Conservation (phyloP, 2,888 invertebrate genomes). For the Parascotia fuliginaria region DNA sequence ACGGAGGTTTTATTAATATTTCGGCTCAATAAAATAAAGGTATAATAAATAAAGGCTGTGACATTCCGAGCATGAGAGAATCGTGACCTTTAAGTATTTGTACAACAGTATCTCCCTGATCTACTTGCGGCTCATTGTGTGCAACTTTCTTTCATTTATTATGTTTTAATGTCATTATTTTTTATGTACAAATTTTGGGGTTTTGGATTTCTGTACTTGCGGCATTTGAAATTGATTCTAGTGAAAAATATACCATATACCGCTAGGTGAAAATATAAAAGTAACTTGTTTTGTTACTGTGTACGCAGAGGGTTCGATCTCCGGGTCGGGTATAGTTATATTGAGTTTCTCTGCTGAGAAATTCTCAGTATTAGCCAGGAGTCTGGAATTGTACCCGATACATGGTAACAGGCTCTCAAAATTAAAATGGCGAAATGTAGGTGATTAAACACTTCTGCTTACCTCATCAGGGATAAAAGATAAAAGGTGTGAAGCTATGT, state of each 20-base stretch:
- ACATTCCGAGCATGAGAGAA: slow-evolving; percentile 47
- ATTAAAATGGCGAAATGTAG: too few relatives aligned
- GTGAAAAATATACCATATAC: not conserved
- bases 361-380: too few relatives aligned
- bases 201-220: not conserved
- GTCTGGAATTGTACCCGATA: too few relatives aligned
- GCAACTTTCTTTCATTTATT: slow-evolving; percentile 41
- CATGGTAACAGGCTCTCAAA: too few relatives aligned
- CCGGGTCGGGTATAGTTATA: too few relatives aligned
- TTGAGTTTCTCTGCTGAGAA: too few relatives aligned
- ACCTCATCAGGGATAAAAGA: too few relatives aligned
- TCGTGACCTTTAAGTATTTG: slow-evolving; percentile 50
- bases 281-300: too few relatives aligned
- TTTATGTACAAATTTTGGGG: not conserved
- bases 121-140: slow-evolving; percentile 38
- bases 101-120: slow-evolving; percentile 32
- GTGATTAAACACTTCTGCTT: too few relatives aligned
- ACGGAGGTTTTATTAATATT: not conserved
- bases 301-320: too few relatives aligned
- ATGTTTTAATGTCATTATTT: slow-evolving; percentile 7
- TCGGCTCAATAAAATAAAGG: not conserved
- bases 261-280: not conserved
- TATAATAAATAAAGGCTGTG: slow-evolving; percentile 46
- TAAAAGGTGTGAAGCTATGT: too few relatives aligned
- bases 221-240: not conserved